Percentiles rank a stretch among this genome's conserved stretches.
Conservation (phyloP, 2,797 vertebrate genomes). For the Buphagus erythrorhynchus region DNA sequence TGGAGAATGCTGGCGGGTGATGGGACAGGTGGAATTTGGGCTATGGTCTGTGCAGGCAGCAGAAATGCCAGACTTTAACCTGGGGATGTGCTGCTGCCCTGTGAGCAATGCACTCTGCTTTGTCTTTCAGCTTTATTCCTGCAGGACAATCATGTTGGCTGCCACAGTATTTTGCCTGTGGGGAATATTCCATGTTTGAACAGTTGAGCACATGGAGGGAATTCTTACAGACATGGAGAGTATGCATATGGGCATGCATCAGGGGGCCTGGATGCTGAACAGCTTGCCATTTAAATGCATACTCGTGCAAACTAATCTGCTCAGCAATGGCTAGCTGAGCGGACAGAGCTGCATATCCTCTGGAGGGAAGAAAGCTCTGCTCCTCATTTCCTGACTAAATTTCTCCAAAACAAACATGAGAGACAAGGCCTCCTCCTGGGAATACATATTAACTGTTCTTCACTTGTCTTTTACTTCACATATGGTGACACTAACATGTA, state of each 20-base stretch:
- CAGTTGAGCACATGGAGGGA: neutral
- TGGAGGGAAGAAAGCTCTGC: neutral
- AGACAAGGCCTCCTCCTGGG: constrained; percentile 6
- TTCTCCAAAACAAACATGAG: neutral
- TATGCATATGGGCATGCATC: neutral
- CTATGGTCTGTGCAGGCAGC: neutral
- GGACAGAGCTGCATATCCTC: neutral
- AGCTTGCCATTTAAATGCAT: constrained; percentile 54
- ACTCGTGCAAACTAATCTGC: constrained; percentile 29
- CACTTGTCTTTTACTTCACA: neutral
- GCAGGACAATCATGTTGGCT: neutral
- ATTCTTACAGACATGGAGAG: neutral
- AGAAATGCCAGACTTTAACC: neutral
- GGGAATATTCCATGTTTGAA: neutral
- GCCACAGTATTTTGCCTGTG: neutral
- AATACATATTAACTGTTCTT: neutral
- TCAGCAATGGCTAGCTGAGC: neutral
- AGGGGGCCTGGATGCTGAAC: constrained; percentile 30
- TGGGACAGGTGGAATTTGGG: neutral
- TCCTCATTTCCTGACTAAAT: constrained; percentile 16
- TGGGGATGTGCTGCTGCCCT: neutral
- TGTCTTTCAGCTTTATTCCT: neutral
- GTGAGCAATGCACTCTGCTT: neutral
- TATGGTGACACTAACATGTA: neutral
- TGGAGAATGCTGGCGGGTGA: neutral